Conservation (phyloP, 2,797 vertebrate genomes). For the Chiroxiphia lanceolata region DNA sequence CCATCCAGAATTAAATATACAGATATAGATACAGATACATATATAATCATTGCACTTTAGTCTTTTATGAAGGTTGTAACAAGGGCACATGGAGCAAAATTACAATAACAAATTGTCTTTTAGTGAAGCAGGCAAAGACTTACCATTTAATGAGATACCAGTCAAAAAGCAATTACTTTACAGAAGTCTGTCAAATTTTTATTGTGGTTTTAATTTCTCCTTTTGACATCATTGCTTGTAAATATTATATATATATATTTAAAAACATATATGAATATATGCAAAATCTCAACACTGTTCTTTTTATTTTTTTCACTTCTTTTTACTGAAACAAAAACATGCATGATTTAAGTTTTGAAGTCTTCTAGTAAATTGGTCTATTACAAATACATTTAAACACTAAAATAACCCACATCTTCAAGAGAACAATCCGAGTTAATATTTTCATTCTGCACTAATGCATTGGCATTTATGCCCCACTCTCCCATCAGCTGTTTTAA, state of each 20-base stretch:
- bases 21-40: neutral
- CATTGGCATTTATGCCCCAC: rapidly evolving
- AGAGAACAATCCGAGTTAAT: neutral
- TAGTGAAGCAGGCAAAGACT: neutral
- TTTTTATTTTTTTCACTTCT: neutral
- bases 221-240: neutral
- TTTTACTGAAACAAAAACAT: neutral
- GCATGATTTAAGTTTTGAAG: neutral
- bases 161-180: neutral
- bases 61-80: neutral
- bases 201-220: neutral
- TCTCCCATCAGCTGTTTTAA: neutral
- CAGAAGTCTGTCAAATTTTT: neutral
- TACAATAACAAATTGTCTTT: neutral
- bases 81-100: neutral
- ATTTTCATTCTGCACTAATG: neutral
- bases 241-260: neutral
- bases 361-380: neutral
- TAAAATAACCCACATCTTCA: neutral
- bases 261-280: neutral
- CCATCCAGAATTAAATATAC: neutral
- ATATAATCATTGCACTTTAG: neutral
- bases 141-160: conserved; percentile 31
- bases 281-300: neutral
- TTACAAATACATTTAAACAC: neutral